Percentiles rank a stretch among this genome's conserved stretches.
These are phyloP conservation scores for Sebastes goodei DNA, from an alignment of 2,797 vertebrate species.

Conservation along the genomic window DNA sequence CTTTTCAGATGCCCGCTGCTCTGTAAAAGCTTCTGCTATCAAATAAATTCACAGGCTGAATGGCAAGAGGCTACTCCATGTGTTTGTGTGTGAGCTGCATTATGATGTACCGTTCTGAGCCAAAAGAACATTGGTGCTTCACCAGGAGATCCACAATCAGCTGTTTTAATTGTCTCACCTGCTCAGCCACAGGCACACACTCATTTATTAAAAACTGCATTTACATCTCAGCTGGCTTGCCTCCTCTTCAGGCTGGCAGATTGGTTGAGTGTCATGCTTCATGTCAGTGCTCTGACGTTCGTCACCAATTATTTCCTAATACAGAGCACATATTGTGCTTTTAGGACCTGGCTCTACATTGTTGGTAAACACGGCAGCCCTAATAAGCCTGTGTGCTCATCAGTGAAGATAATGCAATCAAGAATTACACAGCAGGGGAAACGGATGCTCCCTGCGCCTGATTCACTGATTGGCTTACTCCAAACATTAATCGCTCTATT, in stretches of 20 bases:
- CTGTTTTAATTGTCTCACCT: conserved; percentile 46
- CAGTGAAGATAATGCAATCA: conserved; percentile 56
- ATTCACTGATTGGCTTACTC: conserved; percentile 53
- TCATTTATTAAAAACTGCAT: conserved; percentile 29
- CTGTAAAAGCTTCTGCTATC: conserved; percentile 13
- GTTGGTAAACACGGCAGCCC: conserved; percentile 33
- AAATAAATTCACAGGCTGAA: conserved; percentile 33
- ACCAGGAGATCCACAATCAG: conserved; percentile 24
- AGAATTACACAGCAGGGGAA: conserved; percentile 51
- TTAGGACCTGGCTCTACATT: conserved; percentile 9
- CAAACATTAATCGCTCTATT: conserved; percentile 56
- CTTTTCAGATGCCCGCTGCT: conserved; percentile 23
- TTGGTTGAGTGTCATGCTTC: conserved; percentile 30
- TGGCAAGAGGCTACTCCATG: background rate
- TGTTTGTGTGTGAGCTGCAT: conserved; percentile 42
- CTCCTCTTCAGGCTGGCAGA: conserved; percentile 4
- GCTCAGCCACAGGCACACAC: conserved; percentile 11
- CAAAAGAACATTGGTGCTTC: conserved; percentile 24
- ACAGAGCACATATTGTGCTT: conserved; percentile 29
- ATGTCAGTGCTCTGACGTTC: conserved; percentile 21
- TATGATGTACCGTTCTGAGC: conserved; percentile 31
- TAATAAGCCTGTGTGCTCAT: conserved; percentile 26
- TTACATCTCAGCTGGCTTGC: conserved; percentile 13
- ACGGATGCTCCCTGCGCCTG: conserved; percentile 20
- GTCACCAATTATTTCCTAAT: conserved; percentile 37